Conservation (phyloP, 2,888 invertebrate species). For the Amphimallon solstitiale region DNA sequence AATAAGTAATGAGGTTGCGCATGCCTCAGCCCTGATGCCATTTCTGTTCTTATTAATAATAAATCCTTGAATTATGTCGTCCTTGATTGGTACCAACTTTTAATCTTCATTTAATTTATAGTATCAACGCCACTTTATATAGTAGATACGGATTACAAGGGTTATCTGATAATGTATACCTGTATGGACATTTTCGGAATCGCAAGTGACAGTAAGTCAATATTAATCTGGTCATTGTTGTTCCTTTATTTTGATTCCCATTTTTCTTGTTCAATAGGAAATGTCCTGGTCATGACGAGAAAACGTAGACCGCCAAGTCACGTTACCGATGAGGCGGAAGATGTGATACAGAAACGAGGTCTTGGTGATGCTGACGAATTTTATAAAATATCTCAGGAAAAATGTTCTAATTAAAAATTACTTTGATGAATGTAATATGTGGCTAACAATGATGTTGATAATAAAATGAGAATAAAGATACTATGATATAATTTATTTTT, state of each 20-base stretch:
- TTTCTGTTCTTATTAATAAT: too few species aligned
- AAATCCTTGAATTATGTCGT: too few species aligned
- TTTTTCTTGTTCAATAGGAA: background rate
- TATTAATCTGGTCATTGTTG: too few species aligned
- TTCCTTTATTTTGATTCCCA: background rate
- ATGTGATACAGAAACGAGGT: background rate
- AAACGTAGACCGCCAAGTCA: background rate
- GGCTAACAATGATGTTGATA: too few species aligned
- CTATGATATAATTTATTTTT: too few species aligned
- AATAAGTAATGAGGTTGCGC: too few species aligned
- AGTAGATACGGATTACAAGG: background rate
- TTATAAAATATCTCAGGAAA: conserved; percentile 3
- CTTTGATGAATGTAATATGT: too few species aligned
- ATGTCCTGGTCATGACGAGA: conserved; percentile 4
- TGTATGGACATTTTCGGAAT: conserved; percentile 7
- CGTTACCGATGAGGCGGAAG: background rate
- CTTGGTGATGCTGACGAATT: background rate
- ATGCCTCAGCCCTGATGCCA: too few species aligned
- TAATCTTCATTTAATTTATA: too few species aligned
- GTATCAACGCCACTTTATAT: conserved; percentile 6
- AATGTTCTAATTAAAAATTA: background rate
- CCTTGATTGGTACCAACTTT: too few species aligned
- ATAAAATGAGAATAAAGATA: too few species aligned
- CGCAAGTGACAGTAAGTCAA: conserved; percentile 7
- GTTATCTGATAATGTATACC: background rate